These are phyloP conservation scores for Mesocricetus auratus DNA, from an alignment of 2,113 vertebrate genomes.

Conservation along the genomic window DNA sequence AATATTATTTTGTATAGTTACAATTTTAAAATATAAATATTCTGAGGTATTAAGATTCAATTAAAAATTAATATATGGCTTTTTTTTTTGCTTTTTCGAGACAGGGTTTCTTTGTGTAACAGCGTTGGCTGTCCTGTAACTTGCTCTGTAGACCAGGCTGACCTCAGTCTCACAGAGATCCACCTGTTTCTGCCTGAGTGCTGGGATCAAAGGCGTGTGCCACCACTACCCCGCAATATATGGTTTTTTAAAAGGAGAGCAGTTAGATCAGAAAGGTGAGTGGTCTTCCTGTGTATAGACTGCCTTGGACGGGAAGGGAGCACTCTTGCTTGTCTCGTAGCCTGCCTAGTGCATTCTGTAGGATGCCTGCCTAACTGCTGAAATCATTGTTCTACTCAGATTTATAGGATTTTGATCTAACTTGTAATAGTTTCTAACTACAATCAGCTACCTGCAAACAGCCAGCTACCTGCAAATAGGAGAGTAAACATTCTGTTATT, in stretches of 20 bases:
- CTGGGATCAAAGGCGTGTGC: too few species aligned
- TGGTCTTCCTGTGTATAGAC: neutral
- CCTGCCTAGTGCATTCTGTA: neutral
- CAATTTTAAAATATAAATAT: slow-evolving; percentile 26
- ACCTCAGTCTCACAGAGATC: too few species aligned
- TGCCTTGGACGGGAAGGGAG: slow-evolving; percentile 14
- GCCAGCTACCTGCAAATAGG: neutral
- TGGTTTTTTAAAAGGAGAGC: neutral
- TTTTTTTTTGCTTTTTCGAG: neutral
- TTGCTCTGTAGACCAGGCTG: too few species aligned
- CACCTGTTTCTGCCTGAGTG: too few species aligned
- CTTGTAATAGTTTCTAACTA: neutral
- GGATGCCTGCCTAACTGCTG: neutral
- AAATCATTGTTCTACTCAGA: neutral
- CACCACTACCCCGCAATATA: too few species aligned
- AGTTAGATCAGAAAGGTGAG: neutral
- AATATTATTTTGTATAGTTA: neutral
- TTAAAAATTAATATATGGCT: neutral
- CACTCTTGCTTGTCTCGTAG: slow-evolving; percentile 43
- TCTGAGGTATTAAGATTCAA: neutral
- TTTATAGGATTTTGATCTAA: neutral
- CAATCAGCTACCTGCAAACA: neutral
- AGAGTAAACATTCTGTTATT: slow-evolving; percentile 1
- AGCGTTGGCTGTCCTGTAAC: too few species aligned
- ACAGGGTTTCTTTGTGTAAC: too few species aligned